Evolutionary conservation across 2,888 invertebrate genomes (phyloP).

Genomic region (Steinernema carpocapsae): DNA sequence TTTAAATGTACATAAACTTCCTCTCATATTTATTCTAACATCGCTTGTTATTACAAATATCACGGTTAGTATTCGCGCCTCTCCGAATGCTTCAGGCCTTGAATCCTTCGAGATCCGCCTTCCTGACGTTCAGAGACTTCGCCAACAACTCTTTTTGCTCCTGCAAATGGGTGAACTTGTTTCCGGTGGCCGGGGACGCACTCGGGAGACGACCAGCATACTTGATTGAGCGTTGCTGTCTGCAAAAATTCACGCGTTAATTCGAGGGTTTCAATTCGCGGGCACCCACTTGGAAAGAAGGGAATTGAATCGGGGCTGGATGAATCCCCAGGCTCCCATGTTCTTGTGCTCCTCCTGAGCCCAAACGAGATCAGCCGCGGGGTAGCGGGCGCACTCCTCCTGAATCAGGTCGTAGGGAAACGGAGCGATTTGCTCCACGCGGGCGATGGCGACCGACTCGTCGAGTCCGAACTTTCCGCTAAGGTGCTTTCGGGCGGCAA

Average conservation of each 20-base stretch:
- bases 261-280: not conserved
- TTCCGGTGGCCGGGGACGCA: constrained; percentile 93
- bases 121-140: constrained; percentile 67
- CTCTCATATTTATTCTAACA: too few species aligned
- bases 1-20: too few species aligned
- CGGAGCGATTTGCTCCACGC: constrained; percentile 89
- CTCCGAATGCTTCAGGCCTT: constrained; percentile 48
- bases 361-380: constrained; percentile 84
- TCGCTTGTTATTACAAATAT: too few species aligned
- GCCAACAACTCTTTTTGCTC: constrained; percentile 71
- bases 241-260: constrained; percentile 26
- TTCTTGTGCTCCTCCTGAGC: constrained; percentile 95
- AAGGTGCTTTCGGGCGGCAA: constrained; percentile 79
- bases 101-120: constrained; percentile 57
- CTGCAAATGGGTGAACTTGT: constrained; percentile 84
- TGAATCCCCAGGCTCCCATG: constrained; percentile 85
- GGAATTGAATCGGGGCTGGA: constrained; percentile 73
- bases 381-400: constrained; percentile 80
- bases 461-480: constrained; percentile 73
- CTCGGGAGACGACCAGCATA: constrained; percentile 90
- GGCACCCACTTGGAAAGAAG: constrained; percentile 60
- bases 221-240: constrained; percentile 73
- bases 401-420: constrained; percentile 91
- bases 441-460: constrained; percentile 80
- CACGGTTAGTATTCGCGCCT: too few species aligned